Conservation (phyloP, 2,113 vertebrate species). For the Mesitornis unicolor region DNA sequence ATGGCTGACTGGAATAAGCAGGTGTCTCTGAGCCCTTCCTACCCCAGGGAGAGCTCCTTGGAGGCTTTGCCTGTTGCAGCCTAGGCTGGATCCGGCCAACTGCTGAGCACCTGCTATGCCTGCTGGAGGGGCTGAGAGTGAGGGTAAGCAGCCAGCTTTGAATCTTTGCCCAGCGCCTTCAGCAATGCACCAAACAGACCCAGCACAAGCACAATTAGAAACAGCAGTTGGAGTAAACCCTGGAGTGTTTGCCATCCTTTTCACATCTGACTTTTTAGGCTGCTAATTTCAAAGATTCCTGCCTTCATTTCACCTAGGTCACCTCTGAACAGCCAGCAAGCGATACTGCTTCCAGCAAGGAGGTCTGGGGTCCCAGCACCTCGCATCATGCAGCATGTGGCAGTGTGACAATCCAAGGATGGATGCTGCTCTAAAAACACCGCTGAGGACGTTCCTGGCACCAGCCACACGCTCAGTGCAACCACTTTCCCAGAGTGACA, state of each 20-base stretch:
- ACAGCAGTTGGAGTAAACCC: background rate
- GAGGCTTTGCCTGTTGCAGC: conserved; percentile 17
- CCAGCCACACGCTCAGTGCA: background rate
- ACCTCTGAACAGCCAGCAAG: background rate
- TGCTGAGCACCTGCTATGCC: conserved; percentile 22
- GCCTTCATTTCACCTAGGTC: background rate
- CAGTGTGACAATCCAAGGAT: background rate
- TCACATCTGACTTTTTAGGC: background rate
- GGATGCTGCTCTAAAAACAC: background rate
- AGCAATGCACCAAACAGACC: background rate
- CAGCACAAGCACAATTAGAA: background rate
- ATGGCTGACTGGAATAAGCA: conserved; percentile 23
- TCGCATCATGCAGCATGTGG: background rate
- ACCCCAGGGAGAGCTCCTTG: background rate
- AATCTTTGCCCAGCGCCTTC: background rate
- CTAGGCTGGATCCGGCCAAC: background rate
- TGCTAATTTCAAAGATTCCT: background rate
- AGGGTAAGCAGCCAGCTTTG: background rate
- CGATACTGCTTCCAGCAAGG: background rate
- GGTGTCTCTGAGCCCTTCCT: conserved; percentile 39
- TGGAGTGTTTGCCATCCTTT: background rate
- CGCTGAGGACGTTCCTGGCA: background rate
- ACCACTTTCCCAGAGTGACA: background rate
- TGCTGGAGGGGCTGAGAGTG: background rate
- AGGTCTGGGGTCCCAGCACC: background rate